These are phyloP conservation scores for Cossypha niveicapilla DNA, from an alignment of 2,797 vertebrate genomes.

Conservation along the genomic window DNA sequence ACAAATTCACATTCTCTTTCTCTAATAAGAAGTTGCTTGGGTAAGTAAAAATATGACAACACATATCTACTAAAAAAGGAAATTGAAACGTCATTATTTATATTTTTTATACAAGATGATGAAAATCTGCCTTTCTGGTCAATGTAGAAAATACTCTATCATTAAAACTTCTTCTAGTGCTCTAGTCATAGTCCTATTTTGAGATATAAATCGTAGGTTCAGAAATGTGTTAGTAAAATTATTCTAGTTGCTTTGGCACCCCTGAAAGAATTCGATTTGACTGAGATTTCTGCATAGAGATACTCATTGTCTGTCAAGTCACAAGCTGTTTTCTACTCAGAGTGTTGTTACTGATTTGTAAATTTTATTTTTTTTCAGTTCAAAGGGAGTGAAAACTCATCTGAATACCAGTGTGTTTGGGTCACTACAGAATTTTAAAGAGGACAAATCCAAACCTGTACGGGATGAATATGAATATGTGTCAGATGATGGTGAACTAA, in stretches of 20 bases:
- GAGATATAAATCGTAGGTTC: neutral
- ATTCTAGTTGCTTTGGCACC: neutral
- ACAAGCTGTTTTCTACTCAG: neutral
- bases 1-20: constrained; percentile 91
- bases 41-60: constrained; percentile 72
- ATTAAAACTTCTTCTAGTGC: neutral
- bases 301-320: neutral
- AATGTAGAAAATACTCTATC: neutral
- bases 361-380: constrained; percentile 70
- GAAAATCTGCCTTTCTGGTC: neutral
- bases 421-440: constrained; percentile 95
- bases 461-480: constrained; percentile 97
- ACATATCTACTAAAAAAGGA: neutral
- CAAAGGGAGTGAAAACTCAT: constrained; percentile 90
- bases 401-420: constrained; percentile 89
- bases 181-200: neutral
- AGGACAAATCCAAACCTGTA: constrained; percentile 92
- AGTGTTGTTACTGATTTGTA: neutral
- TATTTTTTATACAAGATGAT: neutral
- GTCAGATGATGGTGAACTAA: constrained; percentile 95
- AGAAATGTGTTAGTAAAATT: neutral
- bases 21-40: constrained; percentile 90
- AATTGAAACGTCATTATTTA: neutral
- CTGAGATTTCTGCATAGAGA: neutral
- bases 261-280: neutral